Conservation (phyloP, 2,888 invertebrate genomes). For the Tachystola acroxantha region DNA sequence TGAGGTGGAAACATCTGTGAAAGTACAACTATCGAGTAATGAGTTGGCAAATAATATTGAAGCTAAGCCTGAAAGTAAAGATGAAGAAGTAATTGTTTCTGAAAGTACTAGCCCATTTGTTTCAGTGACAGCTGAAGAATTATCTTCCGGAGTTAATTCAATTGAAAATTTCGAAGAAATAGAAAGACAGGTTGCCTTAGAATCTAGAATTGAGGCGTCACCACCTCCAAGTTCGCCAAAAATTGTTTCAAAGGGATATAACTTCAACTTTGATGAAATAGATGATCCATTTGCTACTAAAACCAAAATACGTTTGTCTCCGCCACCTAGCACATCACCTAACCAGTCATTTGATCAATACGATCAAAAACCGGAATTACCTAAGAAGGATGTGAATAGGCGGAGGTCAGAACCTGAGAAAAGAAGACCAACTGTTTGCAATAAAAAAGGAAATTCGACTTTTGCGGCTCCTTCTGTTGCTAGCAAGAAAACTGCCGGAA, state of each 20-base stretch:
- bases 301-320: constrained; percentile 51
- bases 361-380: constrained; percentile 13
- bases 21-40: background rate
- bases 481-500: background rate
- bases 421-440: constrained; percentile 27
- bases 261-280: constrained; percentile 61
- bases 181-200: constrained; percentile 21
- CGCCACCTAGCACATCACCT: constrained; percentile 28
- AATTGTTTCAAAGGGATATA: constrained; percentile 54
- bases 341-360: constrained; percentile 15
- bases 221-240: constrained; percentile 47
- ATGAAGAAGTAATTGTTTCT: constrained; percentile 42
- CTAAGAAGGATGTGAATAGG: constrained; percentile 23
- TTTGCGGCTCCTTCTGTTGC: constrained; percentile 15
- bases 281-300: constrained; percentile 62
- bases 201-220: constrained; percentile 21
- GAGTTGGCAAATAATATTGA: background rate
- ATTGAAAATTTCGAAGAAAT: constrained; percentile 21
- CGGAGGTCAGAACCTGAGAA: constrained; percentile 42
- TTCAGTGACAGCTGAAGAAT: constrained; percentile 32
- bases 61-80: constrained; percentile 4
- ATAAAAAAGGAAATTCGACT: constrained; percentile 37
- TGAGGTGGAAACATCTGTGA: background rate
- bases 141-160: constrained; percentile 10
- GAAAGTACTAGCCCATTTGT: constrained; percentile 51